phyloP scores from a whole-genome alignment of 1,140 invertebrate species.

The Drosophila lacertosa region DNA sequence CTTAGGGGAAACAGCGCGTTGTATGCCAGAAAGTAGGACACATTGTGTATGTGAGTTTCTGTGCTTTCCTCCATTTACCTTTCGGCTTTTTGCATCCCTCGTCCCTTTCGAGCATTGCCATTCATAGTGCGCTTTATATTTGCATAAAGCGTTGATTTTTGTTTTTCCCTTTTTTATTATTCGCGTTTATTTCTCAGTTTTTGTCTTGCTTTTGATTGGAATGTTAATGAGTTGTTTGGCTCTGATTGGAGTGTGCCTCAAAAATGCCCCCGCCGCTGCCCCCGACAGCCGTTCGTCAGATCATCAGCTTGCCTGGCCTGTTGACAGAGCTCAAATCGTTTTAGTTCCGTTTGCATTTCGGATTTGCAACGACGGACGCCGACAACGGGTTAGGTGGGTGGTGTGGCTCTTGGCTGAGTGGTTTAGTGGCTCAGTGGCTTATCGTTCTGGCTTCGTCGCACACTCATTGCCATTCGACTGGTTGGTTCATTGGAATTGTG shows the following conservation, averaged over 20 bases:
- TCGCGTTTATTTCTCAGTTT: neutral
- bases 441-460: slow-evolving; percentile 13
- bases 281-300: too few species aligned
- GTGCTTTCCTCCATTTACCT: slow-evolving; percentile 26
- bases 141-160: slow-evolving; percentile 41
- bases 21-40: slow-evolving; percentile 77
- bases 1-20: slow-evolving; percentile 54
- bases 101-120: slow-evolving; percentile 8
- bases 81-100: neutral
- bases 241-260: slow-evolving; percentile 31
- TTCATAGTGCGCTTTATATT: slow-evolving; percentile 40
- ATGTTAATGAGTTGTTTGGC: slow-evolving; percentile 52
- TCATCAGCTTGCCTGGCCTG: slow-evolving; percentile 26
- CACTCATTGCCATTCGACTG: slow-evolving; percentile 15
- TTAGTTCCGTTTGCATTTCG: slow-evolving; percentile 55
- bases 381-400: neutral
- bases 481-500: slow-evolving; percentile 1
- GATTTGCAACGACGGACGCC: slow-evolving; percentile 40
- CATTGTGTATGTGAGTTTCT: slow-evolving; percentile 43
- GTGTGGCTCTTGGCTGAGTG: slow-evolving; percentile 9
- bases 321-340: slow-evolving; percentile 50
- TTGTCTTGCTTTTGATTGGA: slow-evolving; percentile 33
- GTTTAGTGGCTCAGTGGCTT: slow-evolving; percentile 32
- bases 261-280: neutral
- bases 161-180: neutral